Evolutionary conservation across 2,113 vertebrate species (phyloP), one percentile per base, ranked within the genome.

Genomic region (Ramphastos sulfuratus): DNA sequence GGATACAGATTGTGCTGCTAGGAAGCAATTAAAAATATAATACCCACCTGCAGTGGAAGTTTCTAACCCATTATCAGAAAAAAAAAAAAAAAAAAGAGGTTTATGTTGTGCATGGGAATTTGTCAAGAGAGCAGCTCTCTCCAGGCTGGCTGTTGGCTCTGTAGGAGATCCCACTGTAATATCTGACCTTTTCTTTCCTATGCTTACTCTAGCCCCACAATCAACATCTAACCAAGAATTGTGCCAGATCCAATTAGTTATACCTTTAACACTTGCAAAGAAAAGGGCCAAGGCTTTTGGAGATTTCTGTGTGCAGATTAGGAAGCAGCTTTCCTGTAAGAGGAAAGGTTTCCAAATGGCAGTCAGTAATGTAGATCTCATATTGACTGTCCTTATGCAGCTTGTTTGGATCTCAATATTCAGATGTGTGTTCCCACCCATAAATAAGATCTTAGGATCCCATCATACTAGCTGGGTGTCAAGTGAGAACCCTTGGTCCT

Each of bases 21-120:
- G 95, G 85, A 94, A 94, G 87, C 90, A 94, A 95, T 96, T 96
- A 95, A 96, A 96, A 96, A 92, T 82, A 71, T 89, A 96, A 94
- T 86, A 90, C 25, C 61, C 60, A 60, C 80, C 78, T 85, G 71
- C 84, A 91, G 73, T 94, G 79, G 92, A 96, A 96, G 83, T 82
- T 87, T 79, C 60, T 85, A 88, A 37, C 56, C 65, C 59, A 59
- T 33, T 55, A 61, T 60, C 75, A 37, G 37, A 7, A 37, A 37
- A 37, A 37, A 87, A 87, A 89, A 87, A 96, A 69, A 66, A 37
- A 37, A 37, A 96, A 69, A 66, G 65, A 85, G 81, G 82, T 88
- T 93, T 95, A 42, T n/a, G 56, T 94, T 79, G 39, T 82, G 74
- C 15, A 11, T 64, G 59, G 78, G 94, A 44, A 35, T 82, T 67